phyloP scores from a whole-genome alignment of 1,140 invertebrate species.

The Bombyx mandarina region DNA sequence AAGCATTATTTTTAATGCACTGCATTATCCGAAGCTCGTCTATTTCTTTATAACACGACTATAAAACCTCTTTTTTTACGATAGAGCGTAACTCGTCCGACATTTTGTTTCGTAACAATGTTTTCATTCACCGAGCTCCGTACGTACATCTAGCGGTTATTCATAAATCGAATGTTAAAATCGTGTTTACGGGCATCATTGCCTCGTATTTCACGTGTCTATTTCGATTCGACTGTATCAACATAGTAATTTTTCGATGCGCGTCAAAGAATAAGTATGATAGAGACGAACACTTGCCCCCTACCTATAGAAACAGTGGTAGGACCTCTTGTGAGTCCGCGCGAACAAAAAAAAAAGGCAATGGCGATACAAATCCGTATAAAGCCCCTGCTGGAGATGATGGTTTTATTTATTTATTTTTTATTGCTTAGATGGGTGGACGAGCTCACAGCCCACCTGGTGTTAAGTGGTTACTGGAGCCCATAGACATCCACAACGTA shows the following conservation, averaged over 20 bases:
- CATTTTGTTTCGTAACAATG: slow-evolving; percentile 40
- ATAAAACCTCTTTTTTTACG: slow-evolving; percentile 49
- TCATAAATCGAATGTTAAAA: slow-evolving; percentile 45
- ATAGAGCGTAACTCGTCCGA: slow-evolving; percentile 19
- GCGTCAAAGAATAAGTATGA: background rate
- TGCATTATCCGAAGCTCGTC: slow-evolving; percentile 4
- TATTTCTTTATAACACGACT: slow-evolving; percentile 34
- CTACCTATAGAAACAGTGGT: too few species aligned
- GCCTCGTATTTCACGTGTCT: slow-evolving; percentile 37
- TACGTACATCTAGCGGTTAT: slow-evolving; percentile 39
- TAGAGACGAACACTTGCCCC: background rate
- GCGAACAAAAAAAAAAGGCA: too few species aligned
- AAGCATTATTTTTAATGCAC: slow-evolving; percentile 13
- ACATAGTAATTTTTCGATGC: slow-evolving; percentile 1
- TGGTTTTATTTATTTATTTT: too few species aligned
- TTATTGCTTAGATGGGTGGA: too few species aligned
- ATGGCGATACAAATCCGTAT: too few species aligned
- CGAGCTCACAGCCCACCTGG: too few species aligned
- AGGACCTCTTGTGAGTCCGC: too few species aligned
- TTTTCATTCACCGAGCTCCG: slow-evolving; percentile 42
- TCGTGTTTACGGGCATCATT: slow-evolving; percentile 34
- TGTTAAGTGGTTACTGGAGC: too few species aligned
- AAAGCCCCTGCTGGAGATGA: too few species aligned
- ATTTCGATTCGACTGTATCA: slow-evolving; percentile 29
- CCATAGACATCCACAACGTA: too few species aligned